Evolutionary conservation across 2,888 invertebrate species (phyloP).

Genomic region (Philaethria dido): DNA sequence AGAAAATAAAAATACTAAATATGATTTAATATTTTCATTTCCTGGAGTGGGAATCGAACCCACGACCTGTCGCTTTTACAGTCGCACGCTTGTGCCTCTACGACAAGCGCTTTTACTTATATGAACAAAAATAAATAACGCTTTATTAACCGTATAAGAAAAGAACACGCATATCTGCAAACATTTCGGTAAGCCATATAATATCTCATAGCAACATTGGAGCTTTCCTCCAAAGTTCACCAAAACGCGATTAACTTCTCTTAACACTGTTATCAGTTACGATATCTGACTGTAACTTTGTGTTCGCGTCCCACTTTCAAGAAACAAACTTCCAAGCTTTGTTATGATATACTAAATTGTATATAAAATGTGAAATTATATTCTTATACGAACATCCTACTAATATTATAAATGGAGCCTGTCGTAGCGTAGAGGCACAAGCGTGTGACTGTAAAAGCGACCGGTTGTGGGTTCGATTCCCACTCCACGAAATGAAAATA

Average conservation of each 20-base stretch:
- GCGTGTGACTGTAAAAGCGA: too few relatives aligned
- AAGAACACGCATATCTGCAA: neutral
- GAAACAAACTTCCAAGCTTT: constrained; percentile 3
- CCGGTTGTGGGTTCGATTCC: too few relatives aligned
- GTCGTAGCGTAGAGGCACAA: too few relatives aligned
- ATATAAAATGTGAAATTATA: neutral
- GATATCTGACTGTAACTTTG: constrained; percentile 17
- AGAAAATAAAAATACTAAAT: too few relatives aligned
- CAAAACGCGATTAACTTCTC: constrained; percentile 15
- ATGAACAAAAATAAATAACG: neutral
- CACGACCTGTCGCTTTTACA: too few relatives aligned
- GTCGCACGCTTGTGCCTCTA: too few relatives aligned
- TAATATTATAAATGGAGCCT: too few relatives aligned
- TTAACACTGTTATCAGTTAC: constrained; percentile 15
- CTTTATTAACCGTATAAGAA: neutral
- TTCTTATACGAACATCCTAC: neutral
- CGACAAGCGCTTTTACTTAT: too few relatives aligned
- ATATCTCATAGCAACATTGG: neutral
- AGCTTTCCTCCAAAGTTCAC: constrained; percentile 3
- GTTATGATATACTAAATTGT: neutral
- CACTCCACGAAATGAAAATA: too few relatives aligned
- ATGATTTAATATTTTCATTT: too few relatives aligned
- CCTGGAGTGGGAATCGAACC: too few relatives aligned
- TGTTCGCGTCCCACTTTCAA: neutral
- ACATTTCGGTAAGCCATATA: neutral